phyloP scores from a whole-genome alignment of 2,797 vertebrate species.

The Semotilus atromaculatus region DNA sequence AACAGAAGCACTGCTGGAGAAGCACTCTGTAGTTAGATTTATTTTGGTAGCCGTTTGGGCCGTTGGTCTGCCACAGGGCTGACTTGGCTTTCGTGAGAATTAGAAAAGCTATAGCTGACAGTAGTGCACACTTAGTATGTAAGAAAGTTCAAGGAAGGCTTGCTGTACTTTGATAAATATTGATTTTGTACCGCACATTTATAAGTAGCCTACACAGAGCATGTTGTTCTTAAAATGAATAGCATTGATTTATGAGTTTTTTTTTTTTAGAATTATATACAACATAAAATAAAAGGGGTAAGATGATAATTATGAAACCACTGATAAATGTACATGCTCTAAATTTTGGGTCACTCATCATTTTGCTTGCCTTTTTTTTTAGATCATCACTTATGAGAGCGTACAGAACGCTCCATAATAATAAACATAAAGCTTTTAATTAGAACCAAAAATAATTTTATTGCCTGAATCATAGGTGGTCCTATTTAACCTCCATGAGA shows the following conservation, averaged over 20 bases:
- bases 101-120: not conserved
- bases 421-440: constrained; percentile 4
- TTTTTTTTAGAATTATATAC: not conserved
- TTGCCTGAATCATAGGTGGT: not conserved
- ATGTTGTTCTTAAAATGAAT: not conserved
- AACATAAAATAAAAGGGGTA: not conserved
- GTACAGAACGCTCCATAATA: not conserved
- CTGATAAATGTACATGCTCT: constrained; percentile 16
- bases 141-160: not conserved
- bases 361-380: constrained; percentile 20
- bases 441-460: constrained; percentile 6
- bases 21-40: constrained; percentile 62
- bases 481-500: not conserved
- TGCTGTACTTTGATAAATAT: constrained; percentile 9
- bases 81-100: constrained; percentile 69
- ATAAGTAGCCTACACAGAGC: not conserved
- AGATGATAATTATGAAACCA: constrained; percentile 13
- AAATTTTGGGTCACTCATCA: constrained; percentile 3
- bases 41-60: constrained; percentile 71
- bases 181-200: constrained; percentile 13
- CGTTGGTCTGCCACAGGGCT: constrained; percentile 72
- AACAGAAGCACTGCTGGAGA: constrained; percentile 53
- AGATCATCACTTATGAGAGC: not conserved
- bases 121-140: not conserved
- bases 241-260: not conserved